phyloP scores from a whole-genome alignment of 2,113 vertebrate species.

The Mobula birostris region DNA sequence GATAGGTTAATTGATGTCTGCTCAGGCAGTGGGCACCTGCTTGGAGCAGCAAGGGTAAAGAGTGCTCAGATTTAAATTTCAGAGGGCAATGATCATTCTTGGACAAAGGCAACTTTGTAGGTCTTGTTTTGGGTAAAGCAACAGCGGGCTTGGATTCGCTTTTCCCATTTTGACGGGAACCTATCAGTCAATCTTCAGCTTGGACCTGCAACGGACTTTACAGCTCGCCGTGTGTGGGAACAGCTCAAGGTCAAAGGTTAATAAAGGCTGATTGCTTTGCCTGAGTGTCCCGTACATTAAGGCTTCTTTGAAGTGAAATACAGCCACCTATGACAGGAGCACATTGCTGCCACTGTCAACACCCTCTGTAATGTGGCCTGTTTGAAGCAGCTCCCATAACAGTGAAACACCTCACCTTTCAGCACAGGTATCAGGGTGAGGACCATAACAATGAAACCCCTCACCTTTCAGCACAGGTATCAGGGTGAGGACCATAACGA shows the following conservation, averaged over 20 bases:
- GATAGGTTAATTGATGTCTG: constrained; percentile 66
- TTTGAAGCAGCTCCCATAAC: constrained; percentile 42
- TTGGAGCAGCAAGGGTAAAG: not conserved
- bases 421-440: constrained; percentile 43
- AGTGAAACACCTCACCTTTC: constrained; percentile 57
- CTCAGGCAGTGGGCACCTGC: constrained; percentile 57
- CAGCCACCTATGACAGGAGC: constrained; percentile 52
- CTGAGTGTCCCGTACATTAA: constrained; percentile 46
- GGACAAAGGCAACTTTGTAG: constrained; percentile 17
- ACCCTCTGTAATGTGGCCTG: constrained; percentile 58
- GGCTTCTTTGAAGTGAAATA: constrained; percentile 50
- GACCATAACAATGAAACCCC: constrained; percentile 54
- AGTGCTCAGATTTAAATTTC: constrained; percentile 7
- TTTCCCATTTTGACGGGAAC: constrained; percentile 13
- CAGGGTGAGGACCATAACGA: constrained; percentile 47
- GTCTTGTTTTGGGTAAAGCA: constrained; percentile 24
- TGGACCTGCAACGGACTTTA: not conserved
- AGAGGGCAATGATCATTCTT: not conserved
- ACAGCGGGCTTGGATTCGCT: not conserved
- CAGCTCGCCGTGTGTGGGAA: constrained; percentile 46
- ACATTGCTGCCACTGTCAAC: constrained; percentile 64
- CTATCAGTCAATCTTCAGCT: not conserved
- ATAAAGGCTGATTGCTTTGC: constrained; percentile 47
- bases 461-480: constrained; percentile 53
- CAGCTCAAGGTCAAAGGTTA: constrained; percentile 48